A percentile compares a stretch with the other conserved stretches of the same genome.
phyloP scores from a whole-genome alignment of 1,140 invertebrate genomes.

The Gryllus bimaculatus region DNA sequence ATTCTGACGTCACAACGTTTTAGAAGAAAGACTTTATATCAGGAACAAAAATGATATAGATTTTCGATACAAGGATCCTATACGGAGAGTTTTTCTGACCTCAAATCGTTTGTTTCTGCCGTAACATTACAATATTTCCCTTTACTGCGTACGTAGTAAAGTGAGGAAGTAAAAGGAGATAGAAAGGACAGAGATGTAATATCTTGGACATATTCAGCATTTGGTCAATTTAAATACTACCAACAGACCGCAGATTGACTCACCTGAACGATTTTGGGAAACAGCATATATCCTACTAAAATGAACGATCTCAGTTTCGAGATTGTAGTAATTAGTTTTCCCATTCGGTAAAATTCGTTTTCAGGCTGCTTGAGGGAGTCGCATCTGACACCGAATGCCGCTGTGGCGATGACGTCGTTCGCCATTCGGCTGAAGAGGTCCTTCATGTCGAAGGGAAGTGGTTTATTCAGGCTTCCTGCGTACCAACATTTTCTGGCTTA shows the following conservation, averaged over 20 bases:
- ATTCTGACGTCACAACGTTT: too few species aligned
- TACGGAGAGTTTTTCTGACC: too few species aligned
- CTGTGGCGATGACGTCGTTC: constrained; percentile 41
- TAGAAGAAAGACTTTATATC: too few species aligned
- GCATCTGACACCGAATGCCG: constrained; percentile 41
- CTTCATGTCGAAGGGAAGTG: constrained; percentile 33
- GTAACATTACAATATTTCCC: too few species aligned
- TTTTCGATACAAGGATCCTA: too few species aligned
- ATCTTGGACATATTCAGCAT: too few species aligned
- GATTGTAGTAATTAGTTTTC: constrained; percentile 33
- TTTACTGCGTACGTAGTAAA: too few species aligned
- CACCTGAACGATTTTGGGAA: constrained; percentile 26
- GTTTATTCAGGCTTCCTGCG: neutral
- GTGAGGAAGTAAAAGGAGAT: too few species aligned
- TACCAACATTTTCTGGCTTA: constrained; percentile 21
- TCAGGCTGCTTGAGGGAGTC: constrained; percentile 37
- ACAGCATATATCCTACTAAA: constrained; percentile 21
- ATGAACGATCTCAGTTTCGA: constrained; percentile 23
- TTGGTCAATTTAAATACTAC: too few species aligned
- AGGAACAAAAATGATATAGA: too few species aligned
- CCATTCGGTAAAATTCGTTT: constrained; percentile 40
- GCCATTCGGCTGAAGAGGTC: constrained; percentile 36
- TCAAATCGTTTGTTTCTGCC: too few species aligned
- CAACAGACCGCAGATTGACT: neutral
- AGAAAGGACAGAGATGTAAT: too few species aligned